phyloP scores from a whole-genome alignment of 1,140 invertebrate species.

The Mya arenaria region DNA sequence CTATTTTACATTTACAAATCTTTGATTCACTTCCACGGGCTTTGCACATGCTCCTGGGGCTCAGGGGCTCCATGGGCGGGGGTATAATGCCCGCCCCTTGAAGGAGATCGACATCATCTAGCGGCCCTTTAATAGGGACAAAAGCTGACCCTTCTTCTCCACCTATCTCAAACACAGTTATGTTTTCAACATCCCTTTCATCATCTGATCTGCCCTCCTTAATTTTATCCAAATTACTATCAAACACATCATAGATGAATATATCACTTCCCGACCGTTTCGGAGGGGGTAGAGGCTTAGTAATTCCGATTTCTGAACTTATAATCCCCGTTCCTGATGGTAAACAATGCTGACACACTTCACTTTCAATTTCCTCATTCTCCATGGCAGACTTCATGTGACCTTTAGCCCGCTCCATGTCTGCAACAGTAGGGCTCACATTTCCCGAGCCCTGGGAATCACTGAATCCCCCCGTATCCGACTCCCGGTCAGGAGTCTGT shows the following conservation, averaged over 20 bases:
- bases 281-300: background rate
- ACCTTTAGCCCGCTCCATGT: background rate
- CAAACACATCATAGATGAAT: background rate
- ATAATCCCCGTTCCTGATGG: background rate
- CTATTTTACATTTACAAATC: slow-evolving; percentile 56
- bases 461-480: background rate
- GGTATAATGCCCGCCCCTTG: slow-evolving; percentile 27
- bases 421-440: background rate
- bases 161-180: too few species aligned
- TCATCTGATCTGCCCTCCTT: background rate
- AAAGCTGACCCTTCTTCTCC: too few species aligned
- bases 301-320: background rate
- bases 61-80: slow-evolving; percentile 21
- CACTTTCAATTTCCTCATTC: slow-evolving; percentile 1
- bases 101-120: slow-evolving; percentile 35
- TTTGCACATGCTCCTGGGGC: slow-evolving; percentile 13
- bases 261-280: background rate
- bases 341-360: background rate
- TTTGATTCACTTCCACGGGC: slow-evolving; percentile 29
- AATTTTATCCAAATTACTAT: background rate
- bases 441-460: background rate
- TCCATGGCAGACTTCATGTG: background rate
- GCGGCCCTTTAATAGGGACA: background rate
- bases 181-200: background rate
- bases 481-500: background rate